phyloP scores from a whole-genome alignment of 2,797 vertebrate genomes.

The Macroramphosus scolopax region DNA sequence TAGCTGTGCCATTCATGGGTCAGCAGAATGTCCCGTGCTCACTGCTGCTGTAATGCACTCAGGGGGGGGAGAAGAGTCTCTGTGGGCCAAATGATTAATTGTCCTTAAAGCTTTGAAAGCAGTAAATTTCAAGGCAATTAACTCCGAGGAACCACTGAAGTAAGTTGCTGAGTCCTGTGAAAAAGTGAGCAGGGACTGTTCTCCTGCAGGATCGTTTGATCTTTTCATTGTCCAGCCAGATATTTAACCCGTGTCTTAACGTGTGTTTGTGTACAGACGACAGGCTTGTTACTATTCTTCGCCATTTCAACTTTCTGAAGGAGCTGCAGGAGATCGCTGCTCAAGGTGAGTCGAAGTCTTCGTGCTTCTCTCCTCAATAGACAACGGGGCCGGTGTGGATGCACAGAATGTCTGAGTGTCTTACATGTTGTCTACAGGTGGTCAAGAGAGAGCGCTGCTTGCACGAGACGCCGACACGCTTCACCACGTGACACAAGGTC shows the following conservation, averaged over 20 bases:
- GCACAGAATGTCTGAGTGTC: not conserved
- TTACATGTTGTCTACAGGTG: conserved; percentile 68
- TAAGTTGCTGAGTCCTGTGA: conserved; percentile 57
- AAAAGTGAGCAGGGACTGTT: conserved; percentile 20
- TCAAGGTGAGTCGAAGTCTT: conserved; percentile 78
- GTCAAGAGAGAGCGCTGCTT: conserved; percentile 75
- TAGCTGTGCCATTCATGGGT: conserved; percentile 53
- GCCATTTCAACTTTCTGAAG: conserved; percentile 88
- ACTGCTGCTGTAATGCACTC: conserved; percentile 55
- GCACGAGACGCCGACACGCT: conserved; percentile 53
- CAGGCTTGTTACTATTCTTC: conserved; percentile 88
- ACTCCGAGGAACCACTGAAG: conserved; percentile 46
- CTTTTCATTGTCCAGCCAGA: too few species aligned
- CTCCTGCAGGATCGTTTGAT: conserved; percentile 2
- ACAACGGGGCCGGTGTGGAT: not conserved
- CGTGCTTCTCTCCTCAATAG: not conserved
- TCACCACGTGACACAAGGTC: conserved; percentile 70
- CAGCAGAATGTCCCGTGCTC: conserved; percentile 68
- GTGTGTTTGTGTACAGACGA: conserved; percentile 78
- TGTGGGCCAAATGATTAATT: conserved; percentile 70
- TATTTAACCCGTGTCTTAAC: conserved; percentile 3
- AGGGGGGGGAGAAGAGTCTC: conserved; percentile 35
- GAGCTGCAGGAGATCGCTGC: conserved; percentile 90
- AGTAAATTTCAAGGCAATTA: conserved; percentile 71
- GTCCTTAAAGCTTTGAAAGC: conserved; percentile 55